Conservation (phyloP, 2,797 vertebrate species). For the Parambassis ranga region DNA sequence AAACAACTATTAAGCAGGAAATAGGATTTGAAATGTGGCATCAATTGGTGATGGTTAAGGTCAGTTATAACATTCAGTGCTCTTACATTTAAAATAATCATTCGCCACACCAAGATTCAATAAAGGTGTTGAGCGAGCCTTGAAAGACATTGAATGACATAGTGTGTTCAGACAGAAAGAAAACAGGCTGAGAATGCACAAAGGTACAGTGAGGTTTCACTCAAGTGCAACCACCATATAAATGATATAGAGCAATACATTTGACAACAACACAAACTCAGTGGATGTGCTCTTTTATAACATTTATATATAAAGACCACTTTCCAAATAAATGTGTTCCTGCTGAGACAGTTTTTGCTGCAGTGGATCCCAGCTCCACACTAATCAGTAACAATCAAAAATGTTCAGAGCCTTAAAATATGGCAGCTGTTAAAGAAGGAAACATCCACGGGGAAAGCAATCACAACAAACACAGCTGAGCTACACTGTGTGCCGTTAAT, state of each 20-base stretch:
- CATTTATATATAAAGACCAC: not conserved
- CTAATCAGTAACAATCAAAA: constrained; percentile 48
- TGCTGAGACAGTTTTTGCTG: constrained; percentile 7
- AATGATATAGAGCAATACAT: too few relatives aligned
- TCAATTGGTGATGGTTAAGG: constrained; percentile 24
- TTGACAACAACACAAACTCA: too few relatives aligned
- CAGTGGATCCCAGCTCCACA: constrained; percentile 22
- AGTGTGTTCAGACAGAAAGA: not conserved
- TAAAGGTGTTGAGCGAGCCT: not conserved
- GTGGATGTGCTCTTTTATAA: too few relatives aligned
- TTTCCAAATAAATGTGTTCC: not conserved
- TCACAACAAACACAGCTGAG: constrained; percentile 46
- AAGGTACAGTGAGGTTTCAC: too few relatives aligned
- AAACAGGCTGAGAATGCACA: too few relatives aligned
- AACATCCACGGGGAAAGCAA: constrained; percentile 32
- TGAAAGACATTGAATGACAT: not conserved
- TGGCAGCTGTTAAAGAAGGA: constrained; percentile 37
- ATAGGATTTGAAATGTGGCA: constrained; percentile 44
- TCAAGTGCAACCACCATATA: too few relatives aligned
- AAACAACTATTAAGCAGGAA: constrained; percentile 25
- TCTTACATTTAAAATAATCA: constrained; percentile 10
- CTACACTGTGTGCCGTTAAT: constrained; percentile 39
- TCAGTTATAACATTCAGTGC: constrained; percentile 14
- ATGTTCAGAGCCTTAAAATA: constrained; percentile 25
- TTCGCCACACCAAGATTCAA: not conserved